Evolutionary conservation across 2,888 invertebrate genomes (phyloP), one percentile per base, ranked within the genome.

Genomic region (Metallyticus violacea): DNA sequence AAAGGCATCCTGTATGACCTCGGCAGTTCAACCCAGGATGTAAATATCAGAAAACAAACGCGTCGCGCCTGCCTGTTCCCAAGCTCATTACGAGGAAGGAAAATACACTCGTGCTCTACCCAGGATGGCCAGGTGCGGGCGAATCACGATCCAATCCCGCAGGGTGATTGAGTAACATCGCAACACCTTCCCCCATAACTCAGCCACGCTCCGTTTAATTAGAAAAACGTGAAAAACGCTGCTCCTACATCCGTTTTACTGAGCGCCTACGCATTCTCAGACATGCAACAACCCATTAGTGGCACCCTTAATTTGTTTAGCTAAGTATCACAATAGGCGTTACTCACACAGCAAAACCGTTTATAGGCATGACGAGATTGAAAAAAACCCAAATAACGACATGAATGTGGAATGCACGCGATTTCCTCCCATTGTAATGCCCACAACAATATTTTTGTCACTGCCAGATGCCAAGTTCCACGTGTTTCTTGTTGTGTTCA

Each of bases 101-200:
- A n/a, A n/a, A n/a, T n/a, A n/a, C n/a, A 62, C 40, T 62, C 40
- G 40, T 62, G 40, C 27, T 28, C 27, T 27, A 27, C 79, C 15
- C 79, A 9, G 28, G 79, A 28, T 79, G 9, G n/a, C 27, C 30
- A 30, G 29, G 30, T 30, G 30, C 30, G 22, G 22, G 15, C 27
- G 26, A 80, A 26, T 80, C 80, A 80, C 81, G 22, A 29, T 30
- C 30, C 81, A 29, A n/a, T 81, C 81, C 29, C 30, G 30, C 30
- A 30, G 81, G 30, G 40, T 81, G 81, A 81, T 81, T 81, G 81
- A 81, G 81, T 30, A 30, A 26, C 81, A n/a, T n/a, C 81, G 29
- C 81, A 81, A 30, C 81, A 81, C 81, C 81, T 30, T 30, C 81
- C 40, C 40, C 22, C 40, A 62, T 62, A 62, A 62, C 15, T 62